Evolutionary conservation across 2,113 vertebrate genomes (phyloP).

Genomic region (Rallus limicola): DNA sequence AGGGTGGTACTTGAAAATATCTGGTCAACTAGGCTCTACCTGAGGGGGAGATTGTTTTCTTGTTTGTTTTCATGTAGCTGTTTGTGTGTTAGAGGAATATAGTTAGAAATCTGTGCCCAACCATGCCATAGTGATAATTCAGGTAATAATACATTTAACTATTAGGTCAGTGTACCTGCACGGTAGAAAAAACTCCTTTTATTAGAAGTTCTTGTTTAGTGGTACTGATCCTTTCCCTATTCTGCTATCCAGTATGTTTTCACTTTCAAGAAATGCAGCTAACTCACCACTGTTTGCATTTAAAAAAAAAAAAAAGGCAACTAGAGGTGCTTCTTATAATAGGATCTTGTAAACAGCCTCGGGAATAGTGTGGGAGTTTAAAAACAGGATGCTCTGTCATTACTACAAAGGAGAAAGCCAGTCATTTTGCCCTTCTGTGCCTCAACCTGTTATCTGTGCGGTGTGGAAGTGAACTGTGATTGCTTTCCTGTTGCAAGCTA

Average conservation of each 20-base stretch:
- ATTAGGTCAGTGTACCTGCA: neutral
- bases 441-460: neutral
- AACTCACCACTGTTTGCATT: neutral
- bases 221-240: neutral
- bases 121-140: neutral
- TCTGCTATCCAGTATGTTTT: neutral
- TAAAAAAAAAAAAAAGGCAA: neutral
- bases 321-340: neutral
- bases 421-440: neutral
- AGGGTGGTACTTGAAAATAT: neutral
- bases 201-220: neutral
- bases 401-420: neutral
- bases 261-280: neutral
- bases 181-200: neutral
- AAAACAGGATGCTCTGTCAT: neutral
- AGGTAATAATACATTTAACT: neutral
- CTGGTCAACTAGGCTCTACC: neutral
- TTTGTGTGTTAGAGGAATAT: neutral
- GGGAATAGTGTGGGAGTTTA: neutral
- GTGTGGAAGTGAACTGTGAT: neutral
- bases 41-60: neutral
- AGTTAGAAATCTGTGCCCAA: neutral
- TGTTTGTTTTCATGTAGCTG: neutral
- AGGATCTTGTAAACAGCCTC: neutral
- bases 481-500: neutral